A percentile compares a stretch with the other conserved stretches of the same genome.
These are phyloP conservation scores for Cyphomyrus discorhynchus DNA, from an alignment of 2,113 vertebrate species.

Conservation along the genomic window DNA sequence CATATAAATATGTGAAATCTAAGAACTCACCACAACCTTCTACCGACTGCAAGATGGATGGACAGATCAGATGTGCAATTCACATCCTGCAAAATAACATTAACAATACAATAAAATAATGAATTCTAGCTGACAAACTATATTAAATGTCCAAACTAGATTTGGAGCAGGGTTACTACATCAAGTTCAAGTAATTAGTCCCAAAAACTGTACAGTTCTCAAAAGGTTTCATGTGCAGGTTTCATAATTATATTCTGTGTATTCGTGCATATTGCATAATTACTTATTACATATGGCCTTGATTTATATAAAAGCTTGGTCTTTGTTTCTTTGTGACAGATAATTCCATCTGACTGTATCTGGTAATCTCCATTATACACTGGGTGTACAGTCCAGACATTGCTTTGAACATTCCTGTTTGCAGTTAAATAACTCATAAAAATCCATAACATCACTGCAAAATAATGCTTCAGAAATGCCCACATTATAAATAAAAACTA, in stretches of 20 bases:
- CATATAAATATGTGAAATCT: neutral
- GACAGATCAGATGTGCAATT: neutral
- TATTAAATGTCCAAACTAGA: neutral
- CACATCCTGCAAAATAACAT: neutral
- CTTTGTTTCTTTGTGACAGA: neutral
- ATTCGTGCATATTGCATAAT: neutral
- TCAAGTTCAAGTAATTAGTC: neutral
- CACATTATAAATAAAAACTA: neutral
- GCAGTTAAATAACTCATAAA: neutral
- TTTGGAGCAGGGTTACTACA: neutral
- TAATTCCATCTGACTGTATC: neutral
- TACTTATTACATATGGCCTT: neutral
- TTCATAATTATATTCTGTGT: neutral
- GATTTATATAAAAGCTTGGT: neutral
- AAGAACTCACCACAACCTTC: neutral
- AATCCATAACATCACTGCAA: neutral
- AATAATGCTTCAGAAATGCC: slow-evolving; percentile 5
- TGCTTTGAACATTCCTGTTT: neutral
- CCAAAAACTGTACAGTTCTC: neutral
- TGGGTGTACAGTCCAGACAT: neutral
- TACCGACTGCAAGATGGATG: neutral
- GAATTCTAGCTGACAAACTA: slow-evolving; percentile 1
- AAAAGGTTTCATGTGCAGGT: neutral
- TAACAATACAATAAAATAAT: neutral
- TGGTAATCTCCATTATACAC: neutral